Evolutionary conservation across 2,888 invertebrate species (phyloP), one percentile per base, ranked within the genome.

Genomic region (Eumerus sabulonum): DNA sequence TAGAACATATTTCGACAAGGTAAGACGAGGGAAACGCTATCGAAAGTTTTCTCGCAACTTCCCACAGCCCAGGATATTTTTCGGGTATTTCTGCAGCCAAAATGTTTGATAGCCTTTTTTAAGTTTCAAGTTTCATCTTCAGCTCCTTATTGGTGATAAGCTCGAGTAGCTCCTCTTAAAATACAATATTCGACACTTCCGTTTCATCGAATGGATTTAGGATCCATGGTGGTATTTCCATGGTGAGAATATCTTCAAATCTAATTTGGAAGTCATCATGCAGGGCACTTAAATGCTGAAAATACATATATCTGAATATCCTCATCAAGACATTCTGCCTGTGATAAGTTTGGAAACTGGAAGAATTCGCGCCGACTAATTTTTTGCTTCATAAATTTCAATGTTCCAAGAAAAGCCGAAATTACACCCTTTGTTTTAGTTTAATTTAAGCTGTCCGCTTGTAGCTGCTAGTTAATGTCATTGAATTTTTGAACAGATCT

Each of bases 51-150:
- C 19, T 57, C 4, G n/a, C 42, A 42, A 12, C n/a, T 42, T 42
- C 11, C 42, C 57, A 57, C 44, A 57, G 44, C n/a, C 18, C 42
- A 57, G 44, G 44, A 57, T 57, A 42, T 57, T 57, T 57, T 40
- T 40, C 44, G 19, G 13, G 57, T 57, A 40, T 57, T 42, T 57
- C 14, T 57, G 42, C 44, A 57, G 19, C 44, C 57, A 57, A 42
- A 57, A 44, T 57, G 57, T 44, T 57, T 40, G 44, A 44, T 40
- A 44, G 42, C 57, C 18, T 57, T 44, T 44, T 57, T 57, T 14
- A 16, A 57, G 44, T 16, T 40, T 40, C 57, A 40, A 16, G 35
- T n/a, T n/a, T n/a, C n/a, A n/a, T n/a, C n/a, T 57, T 57, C 57
- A 57, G 57, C 42, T 57, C 42, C 40, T 57, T 17, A 47, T 47